These are phyloP conservation scores for Drosophila littoralis DNA, from an alignment of 1,140 invertebrate species.

Conservation along the genomic window DNA sequence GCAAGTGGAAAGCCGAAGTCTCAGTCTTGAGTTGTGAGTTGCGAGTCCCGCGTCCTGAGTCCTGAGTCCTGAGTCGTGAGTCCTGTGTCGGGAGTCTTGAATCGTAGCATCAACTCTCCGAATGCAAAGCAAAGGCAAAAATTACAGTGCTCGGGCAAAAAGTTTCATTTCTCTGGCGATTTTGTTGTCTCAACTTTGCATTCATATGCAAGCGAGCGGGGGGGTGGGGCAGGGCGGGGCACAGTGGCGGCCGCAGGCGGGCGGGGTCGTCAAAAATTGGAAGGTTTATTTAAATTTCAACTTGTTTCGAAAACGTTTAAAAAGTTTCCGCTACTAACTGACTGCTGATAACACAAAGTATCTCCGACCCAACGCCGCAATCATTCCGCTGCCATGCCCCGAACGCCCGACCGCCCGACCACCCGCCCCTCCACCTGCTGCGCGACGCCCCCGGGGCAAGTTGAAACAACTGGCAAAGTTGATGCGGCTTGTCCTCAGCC, in stretches of 20 bases:
- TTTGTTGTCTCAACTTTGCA: constrained; percentile 75
- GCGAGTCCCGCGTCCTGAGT: constrained; percentile 3
- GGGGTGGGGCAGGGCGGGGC: neutral
- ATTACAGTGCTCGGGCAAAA: constrained; percentile 55
- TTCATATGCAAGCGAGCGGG: constrained; percentile 36
- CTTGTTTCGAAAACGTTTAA: constrained; percentile 82
- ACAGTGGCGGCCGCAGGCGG: neutral
- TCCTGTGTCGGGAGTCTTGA: constrained; percentile 21
- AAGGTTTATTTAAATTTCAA: constrained; percentile 83
- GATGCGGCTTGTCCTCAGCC: constrained; percentile 52
- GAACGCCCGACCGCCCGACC: neutral
- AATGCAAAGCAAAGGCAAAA: constrained; percentile 55
- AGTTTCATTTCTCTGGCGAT: constrained; percentile 70
- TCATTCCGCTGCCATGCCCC: neutral
- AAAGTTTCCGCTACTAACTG: constrained; percentile 80
- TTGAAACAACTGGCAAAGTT: constrained; percentile 79
- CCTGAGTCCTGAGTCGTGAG: neutral
- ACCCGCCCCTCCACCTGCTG: neutral
- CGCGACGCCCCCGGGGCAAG: constrained; percentile 56
- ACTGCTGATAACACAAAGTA: constrained; percentile 79
- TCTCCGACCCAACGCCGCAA: constrained; percentile 3
- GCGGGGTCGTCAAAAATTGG: constrained; percentile 74
- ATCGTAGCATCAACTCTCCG: constrained; percentile 35
- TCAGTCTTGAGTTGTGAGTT: constrained; percentile 23
- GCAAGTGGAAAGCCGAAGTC: constrained; percentile 37